Conservation (phyloP, 1,140 invertebrate genomes). For the Ostrea denselamellosa region DNA sequence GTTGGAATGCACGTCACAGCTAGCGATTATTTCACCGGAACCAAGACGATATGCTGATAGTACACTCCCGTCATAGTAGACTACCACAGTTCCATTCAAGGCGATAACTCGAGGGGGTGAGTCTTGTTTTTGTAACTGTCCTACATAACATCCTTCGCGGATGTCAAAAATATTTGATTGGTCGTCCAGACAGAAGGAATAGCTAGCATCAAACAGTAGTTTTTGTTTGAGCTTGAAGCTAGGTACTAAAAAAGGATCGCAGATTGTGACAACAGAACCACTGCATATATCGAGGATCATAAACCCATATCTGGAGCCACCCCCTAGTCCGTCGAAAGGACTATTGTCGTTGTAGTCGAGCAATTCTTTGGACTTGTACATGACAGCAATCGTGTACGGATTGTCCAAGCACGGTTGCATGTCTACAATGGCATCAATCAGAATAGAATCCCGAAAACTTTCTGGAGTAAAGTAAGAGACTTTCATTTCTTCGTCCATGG, state of each 20-base stretch:
- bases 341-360: constrained; percentile 45
- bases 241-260: constrained; percentile 69
- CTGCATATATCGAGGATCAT: constrained; percentile 69
- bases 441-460: constrained; percentile 66
- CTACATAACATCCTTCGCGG: constrained; percentile 56
- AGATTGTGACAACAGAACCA: constrained; percentile 66
- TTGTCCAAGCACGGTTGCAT: constrained; percentile 64
- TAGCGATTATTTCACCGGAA: constrained; percentile 67
- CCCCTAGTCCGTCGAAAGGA: constrained; percentile 33
- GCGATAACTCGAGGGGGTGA: constrained; percentile 62
- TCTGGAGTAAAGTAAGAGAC: constrained; percentile 67
- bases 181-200: constrained; percentile 69
- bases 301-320: constrained; percentile 59
- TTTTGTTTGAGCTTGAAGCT: constrained; percentile 48
- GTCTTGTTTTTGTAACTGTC: constrained; percentile 56
- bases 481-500: constrained; percentile 64
- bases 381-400: constrained; percentile 65
- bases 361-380: constrained; percentile 62
- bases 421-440: constrained; percentile 67
- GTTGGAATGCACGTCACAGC: constrained; percentile 72
- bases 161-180: constrained; percentile 72
- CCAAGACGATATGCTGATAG: constrained; percentile 66
- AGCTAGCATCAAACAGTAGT: constrained; percentile 68
- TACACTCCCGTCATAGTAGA: constrained; percentile 65
- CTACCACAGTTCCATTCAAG: constrained; percentile 64